Base-by-base conservation (phyloP, 2,113 vertebrate genomes). In the Isichthys henryi region DNA sequence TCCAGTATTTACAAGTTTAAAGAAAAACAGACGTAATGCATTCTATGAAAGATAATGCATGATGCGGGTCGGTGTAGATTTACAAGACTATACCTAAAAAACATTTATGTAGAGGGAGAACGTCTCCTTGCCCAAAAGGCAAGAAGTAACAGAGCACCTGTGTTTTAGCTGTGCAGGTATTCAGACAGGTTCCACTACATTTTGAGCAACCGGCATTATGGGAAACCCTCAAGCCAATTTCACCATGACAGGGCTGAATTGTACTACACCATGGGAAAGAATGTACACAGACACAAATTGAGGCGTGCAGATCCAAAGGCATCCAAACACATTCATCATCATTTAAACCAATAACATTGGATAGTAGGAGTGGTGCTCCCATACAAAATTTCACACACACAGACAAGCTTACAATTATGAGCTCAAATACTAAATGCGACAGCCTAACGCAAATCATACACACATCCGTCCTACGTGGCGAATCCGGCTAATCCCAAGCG, bases 211-310 rank as follows among this genome's bases (percentile, higher is more conserved):
- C 31, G 7, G 9, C 89, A 93, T 89, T 92, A 90, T 91, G 89
- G 8, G 50, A 84, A 89, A 89, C 58, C 39, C 88, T 43, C 6
- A 48, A 35, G 80, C 90, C 56, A 82, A 49, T 56, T 85, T 45
- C 88, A 82, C 74, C 70, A 82, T 80, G 48, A 89, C 48, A 89
- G 74, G 53, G 77, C 13, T 0, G 39, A 3, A 10, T 88, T 93
- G 90, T 90, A 91, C 91, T 91, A 90, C 62, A 90, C 89, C 90
- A 66, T 93, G 93, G 91, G 91, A 94, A 94, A 93, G 92, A 62
- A 39, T 15, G 52, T 19, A 80, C 50, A 74, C 66, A 39, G 27
- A 56, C 77, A 53, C 77, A 80, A 80, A 80, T 13, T 80, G 74
- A 39, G 13, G n/a, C 46, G 13, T 43, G 31, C 74, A 23, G 49